Base-by-base conservation (phyloP, 2,113 vertebrate genomes). In the Sprattus sprattus region DNA sequence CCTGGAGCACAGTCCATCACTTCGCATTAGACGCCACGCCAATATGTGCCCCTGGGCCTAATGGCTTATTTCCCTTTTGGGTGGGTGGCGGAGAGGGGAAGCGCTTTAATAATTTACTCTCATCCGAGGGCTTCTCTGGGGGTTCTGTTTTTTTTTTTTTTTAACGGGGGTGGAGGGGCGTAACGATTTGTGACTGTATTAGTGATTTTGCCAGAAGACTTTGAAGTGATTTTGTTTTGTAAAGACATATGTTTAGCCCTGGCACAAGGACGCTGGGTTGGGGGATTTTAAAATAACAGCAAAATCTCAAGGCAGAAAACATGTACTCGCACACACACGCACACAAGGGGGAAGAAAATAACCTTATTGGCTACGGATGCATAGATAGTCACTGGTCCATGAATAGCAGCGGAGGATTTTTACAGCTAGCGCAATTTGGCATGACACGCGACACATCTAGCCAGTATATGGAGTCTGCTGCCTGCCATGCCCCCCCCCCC, bases 201-300 rank as follows among this genome's bases (percentile, higher is more conserved):
- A 28, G n/a, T 71, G 2, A 32, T 28, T 28, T 32, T 71, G 15
- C 28, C 64, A 71, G 64, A 32, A 10, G 25, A 13, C n/a, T 28
- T 71, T 71, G 32, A 71, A 71, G 64, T 32, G 64, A 32, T 32
- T 32, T 32, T 71, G 64, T 71, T 28, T 28, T 25, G 25, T 71
- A 71, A 71, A 71, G 64, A 13, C 64, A 71, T 71, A 71, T 71
- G 64, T 71, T 71, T 71, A 71, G 64, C 10, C 64, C 32, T 71
- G 64, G 64, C 64, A 10, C 6, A 25, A 71, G 10, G 64, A 25
- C 10, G 2, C 39, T 71, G 10, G n/a, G 64, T 2, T 32, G n/a
- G 28, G 64, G 64, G 1, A 71, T 13, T 28, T 28, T 28, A 8
- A 25, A 32, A 32, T 32, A 71, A 71, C 64, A 39, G 39, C 3